Base-by-base conservation (phyloP, 2,797 vertebrate genomes). In the Aeoliscus strigatus region DNA sequence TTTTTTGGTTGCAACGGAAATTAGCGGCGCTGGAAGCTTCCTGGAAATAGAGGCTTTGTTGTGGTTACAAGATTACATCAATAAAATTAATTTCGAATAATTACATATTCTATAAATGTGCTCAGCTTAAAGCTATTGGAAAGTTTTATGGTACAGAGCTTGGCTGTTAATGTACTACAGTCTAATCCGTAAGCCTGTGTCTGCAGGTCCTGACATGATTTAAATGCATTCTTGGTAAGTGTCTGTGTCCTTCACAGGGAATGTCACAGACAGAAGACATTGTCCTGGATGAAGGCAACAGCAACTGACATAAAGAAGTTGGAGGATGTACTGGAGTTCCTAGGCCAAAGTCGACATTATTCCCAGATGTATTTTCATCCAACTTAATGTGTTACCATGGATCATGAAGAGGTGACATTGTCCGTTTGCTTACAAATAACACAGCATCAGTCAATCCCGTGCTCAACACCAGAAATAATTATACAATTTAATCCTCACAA, bases 361-460 rank as follows among this genome's bases (percentile, higher is more conserved):
- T 54, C 27, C 36, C 59, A 36, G 51, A 80, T 72, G 63, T 60
- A 39, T 39, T 63, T 25, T 37, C 50, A 37, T 39, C 47, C 13
- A 43, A 38, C 27, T 27, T 64, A 55, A 73, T 34, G 29, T n/a
- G 9, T 55, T 39, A 73, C 42, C 38, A 85, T 84, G 84, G 81
- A 82, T 57, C 67, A 60, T 44, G 59, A 75, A 27, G 70, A 85
- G 84, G 84, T 86, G 72, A 70, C 9, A 10, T 36, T 45, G 40
- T 6, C 5, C 14, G 27, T 14, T 8, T 27, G 38, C 9, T 27
- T 21, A 21, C 18, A 21, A 6, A 21, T 21, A 21, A n/a, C 6
- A 21, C 18, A 21, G 24, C n/a, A n/a, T n/a, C n/a, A n/a, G n/a
- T n/a, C n/a, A n/a, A n/a, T n/a, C n/a, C n/a, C n/a, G 2, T 26